Conservation (phyloP, 1,140 invertebrate genomes). For the Brachionus koreanus region DNA sequence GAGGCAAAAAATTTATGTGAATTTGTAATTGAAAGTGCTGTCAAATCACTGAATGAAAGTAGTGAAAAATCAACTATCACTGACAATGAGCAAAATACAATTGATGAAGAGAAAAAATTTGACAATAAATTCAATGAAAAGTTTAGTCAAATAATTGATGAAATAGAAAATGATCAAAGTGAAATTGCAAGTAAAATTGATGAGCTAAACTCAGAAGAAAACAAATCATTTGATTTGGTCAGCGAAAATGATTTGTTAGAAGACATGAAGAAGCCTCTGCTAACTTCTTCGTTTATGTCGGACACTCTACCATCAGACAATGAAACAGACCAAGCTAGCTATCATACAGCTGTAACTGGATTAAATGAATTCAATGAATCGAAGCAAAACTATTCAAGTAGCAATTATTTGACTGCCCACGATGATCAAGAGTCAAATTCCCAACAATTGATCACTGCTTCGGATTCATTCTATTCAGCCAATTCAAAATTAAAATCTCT, state of each 20-base stretch:
- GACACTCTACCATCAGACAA: not conserved
- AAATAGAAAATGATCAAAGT: not conserved
- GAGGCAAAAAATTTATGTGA: not conserved
- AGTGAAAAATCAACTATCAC: no score
- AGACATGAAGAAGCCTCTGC: not conserved
- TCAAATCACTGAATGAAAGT: not conserved
- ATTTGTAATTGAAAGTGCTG: not conserved
- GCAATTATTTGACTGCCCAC: not conserved
- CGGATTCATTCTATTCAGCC: constrained; percentile 41
- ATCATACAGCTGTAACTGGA: not conserved
- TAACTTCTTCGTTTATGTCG: constrained; percentile 17
- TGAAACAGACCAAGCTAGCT: not conserved
- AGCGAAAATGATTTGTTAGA: not conserved
- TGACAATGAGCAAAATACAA: not conserved
- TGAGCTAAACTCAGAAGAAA: not conserved
- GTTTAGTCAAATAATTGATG: not conserved
- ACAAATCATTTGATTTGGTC: not conserved
- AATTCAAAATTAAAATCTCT: not conserved
- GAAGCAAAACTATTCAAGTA: not conserved
- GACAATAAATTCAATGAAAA: not conserved
- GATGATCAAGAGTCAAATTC: constrained; percentile 12
- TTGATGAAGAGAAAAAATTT: not conserved
- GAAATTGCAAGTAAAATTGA: not conserved
- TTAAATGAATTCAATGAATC: not conserved
- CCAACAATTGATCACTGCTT: not conserved